A percentile compares a stretch with the other conserved stretches of the same genome.
These are phyloP conservation scores for Steatornis caripensis DNA, from an alignment of 2,113 vertebrate species.

Conservation along the genomic window DNA sequence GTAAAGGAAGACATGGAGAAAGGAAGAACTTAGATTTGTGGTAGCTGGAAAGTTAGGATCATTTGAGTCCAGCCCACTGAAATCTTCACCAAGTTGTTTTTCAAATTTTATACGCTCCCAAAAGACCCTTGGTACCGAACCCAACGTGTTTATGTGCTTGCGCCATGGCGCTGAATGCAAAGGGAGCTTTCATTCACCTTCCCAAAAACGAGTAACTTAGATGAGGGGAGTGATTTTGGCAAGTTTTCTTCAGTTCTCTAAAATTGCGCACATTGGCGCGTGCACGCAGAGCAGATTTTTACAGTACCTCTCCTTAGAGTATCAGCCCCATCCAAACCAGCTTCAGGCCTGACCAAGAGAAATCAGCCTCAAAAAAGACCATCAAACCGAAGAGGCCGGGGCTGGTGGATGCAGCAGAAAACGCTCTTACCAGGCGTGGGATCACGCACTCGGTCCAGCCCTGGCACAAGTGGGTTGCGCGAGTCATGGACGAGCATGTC, in stretches of 20 bases:
- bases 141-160: background rate
- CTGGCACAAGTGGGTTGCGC: conserved; percentile 63
- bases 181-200: background rate
- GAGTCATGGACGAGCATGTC: conserved; percentile 74
- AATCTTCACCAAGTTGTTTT: background rate
- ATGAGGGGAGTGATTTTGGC: background rate
- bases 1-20: background rate
- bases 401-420: background rate
- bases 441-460: background rate
- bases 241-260: background rate
- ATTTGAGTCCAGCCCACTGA: background rate
- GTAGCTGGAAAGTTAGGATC: background rate
- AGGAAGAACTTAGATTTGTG: background rate
- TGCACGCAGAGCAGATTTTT: background rate
- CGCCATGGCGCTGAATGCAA: background rate
- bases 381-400: rapidly evolving
- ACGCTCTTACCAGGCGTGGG: background rate
- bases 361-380: background rate
- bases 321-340: background rate
- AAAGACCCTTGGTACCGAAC: background rate
- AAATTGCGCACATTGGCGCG: background rate
- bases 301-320: background rate
- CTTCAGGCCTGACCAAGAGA: background rate
- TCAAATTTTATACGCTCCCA: background rate
- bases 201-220: background rate